These are phyloP conservation scores for Anser cygnoides DNA, from an alignment of 2,113 vertebrate species.

Conservation along the genomic window DNA sequence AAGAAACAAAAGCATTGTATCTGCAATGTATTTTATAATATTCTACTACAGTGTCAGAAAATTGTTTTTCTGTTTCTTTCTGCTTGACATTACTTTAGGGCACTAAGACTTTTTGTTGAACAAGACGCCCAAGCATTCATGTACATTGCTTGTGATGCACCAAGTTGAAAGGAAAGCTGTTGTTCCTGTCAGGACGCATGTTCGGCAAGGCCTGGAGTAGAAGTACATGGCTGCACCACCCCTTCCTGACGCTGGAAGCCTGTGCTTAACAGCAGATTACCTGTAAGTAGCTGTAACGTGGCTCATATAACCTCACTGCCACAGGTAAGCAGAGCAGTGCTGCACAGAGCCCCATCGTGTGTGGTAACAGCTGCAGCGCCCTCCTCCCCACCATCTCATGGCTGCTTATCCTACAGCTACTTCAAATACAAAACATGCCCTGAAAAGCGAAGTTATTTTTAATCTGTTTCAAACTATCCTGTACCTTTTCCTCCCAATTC, in stretches of 20 bases:
- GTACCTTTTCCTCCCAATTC: neutral
- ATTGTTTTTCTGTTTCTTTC: neutral
- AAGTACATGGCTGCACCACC: neutral
- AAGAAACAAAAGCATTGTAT: neutral
- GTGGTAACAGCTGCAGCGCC: neutral
- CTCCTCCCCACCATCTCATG: fast-evolving
- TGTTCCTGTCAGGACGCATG: neutral
- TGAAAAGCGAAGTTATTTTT: neutral
- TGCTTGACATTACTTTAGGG: neutral
- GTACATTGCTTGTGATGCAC: neutral
- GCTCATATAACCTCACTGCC: fast-evolving
- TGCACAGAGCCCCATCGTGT: too few relatives aligned
- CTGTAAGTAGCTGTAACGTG: neutral
- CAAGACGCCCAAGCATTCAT: neutral
- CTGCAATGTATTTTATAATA: neutral
- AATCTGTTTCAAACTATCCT: neutral
- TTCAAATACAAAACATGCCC: neutral
- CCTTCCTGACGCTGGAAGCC: neutral
- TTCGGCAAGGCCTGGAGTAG: neutral
- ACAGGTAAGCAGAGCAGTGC: neutral
- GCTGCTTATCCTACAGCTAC: neutral
- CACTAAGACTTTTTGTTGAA: neutral
- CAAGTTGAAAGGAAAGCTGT: neutral
- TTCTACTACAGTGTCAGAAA: neutral
- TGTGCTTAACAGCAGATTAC: neutral